Conservation (phyloP, 1,140 invertebrate species). For the Ladona fulva region DNA sequence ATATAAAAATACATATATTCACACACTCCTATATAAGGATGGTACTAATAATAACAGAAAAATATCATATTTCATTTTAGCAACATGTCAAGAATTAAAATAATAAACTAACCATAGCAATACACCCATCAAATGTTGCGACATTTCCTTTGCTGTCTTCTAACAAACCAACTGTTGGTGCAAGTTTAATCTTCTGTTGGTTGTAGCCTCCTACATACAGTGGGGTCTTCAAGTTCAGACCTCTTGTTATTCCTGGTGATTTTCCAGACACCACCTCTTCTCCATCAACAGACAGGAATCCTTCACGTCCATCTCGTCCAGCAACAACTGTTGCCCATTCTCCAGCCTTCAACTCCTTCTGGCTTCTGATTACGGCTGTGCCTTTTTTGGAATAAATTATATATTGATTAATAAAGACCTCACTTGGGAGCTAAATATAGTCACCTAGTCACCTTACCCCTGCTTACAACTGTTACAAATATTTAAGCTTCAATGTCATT, state of each 20-base stretch:
- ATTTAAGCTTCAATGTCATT: no score
- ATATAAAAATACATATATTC: no score
- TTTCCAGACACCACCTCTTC: constrained; percentile 46
- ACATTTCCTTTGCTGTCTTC: constrained; percentile 80
- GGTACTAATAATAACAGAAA: not conserved
- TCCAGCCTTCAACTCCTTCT: constrained; percentile 48
- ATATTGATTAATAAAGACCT: no score
- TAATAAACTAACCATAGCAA: constrained; percentile 62
- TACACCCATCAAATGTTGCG: constrained; percentile 22
- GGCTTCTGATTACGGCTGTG: constrained; percentile 53
- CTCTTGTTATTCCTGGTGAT: constrained; percentile 42
- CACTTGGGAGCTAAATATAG: no score
- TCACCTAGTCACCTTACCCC: no score
- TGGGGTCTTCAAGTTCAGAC: constrained; percentile 64
- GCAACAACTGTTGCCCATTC: constrained; percentile 67
- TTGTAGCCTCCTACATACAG: constrained; percentile 84
- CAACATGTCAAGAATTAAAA: not conserved
- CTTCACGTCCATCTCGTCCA: constrained; percentile 47
- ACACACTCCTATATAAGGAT: no score
- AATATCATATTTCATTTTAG: not conserved
- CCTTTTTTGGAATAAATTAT: constrained; percentile 28
- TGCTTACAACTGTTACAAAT: no score
- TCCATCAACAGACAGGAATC: constrained; percentile 57
- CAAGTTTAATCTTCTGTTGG: constrained; percentile 53
- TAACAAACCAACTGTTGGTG: constrained; percentile 58